These are phyloP conservation scores for Pardosa pseudoannulata DNA, from an alignment of 2,888 invertebrate species.

Conservation along the genomic window DNA sequence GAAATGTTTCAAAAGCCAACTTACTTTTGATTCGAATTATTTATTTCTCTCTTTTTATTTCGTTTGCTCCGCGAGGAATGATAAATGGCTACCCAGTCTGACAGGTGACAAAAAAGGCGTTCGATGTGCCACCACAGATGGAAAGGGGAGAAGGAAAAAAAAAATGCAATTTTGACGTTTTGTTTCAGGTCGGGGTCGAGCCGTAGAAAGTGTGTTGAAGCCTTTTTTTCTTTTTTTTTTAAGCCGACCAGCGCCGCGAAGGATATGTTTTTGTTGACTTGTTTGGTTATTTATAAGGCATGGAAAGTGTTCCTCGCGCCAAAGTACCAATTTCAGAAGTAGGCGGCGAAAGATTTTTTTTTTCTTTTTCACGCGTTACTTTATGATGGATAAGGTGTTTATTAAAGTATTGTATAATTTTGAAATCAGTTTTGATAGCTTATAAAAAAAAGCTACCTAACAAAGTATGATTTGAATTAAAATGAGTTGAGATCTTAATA, in stretches of 20 bases:
- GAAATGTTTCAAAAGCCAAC: background rate
- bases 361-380: background rate
- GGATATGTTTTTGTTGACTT: background rate
- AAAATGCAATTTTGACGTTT: slow-evolving; percentile 9
- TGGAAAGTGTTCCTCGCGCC: background rate
- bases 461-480: no score
- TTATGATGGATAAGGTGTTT: background rate
- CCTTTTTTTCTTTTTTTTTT: no score
- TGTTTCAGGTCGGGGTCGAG: background rate
- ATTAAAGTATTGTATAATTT: background rate
- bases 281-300: background rate
- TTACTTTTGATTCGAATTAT: slow-evolving; percentile 39
- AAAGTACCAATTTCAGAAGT: background rate
- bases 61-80: slow-evolving; percentile 14
- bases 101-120: slow-evolving; percentile 69
- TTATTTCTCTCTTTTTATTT: slow-evolving; percentile 38
- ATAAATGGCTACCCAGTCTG: slow-evolving; percentile 58
- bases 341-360: background rate
- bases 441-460: no score
- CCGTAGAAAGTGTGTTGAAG: background rate
- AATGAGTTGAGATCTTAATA: no score
- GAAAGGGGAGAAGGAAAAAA: slow-evolving; percentile 10
- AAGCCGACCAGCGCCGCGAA: background rate
- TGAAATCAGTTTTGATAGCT: no score
- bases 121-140: slow-evolving; percentile 48